Base-by-base conservation (phyloP, 2,113 vertebrate genomes). In the Jaculus jaculus region DNA sequence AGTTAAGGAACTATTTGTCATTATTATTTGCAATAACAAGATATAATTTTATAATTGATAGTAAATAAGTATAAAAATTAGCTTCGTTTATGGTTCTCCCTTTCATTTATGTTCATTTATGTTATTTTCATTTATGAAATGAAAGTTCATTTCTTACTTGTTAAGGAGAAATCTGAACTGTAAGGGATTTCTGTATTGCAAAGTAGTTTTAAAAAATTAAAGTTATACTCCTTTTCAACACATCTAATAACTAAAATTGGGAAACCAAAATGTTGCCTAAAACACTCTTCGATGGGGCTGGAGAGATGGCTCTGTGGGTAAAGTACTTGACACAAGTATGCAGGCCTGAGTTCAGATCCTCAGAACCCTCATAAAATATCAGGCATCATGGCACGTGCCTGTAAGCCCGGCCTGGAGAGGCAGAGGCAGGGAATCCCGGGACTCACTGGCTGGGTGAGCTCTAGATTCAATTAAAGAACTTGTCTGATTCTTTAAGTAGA, bases 161-260 rank as follows among this genome's bases (percentile, higher is more conserved):
- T 84, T 79, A 79, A 68, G 32, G 15, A 72, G 23, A 83, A 74
- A 63, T 30, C 16, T 51, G 7, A 84, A 39, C 32, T 83, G 37
- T 51, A 73, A 32, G 20, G 47, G 60, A 80, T 5, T 51, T 81
- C 7, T 65, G 1, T 71, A 47, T 73, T 87, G 0, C 68, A 78
- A 87, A 90, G 39, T 78, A 68, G 47, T 87, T 94, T 78, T 90
- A 87, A 87, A 85, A 61, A 81, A 72, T 91, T 91, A 93, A 15
- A 26, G 37, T 28, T 75, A 12, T 32, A 71, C 23, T 18, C 7
- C 87, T 88, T 23, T 80, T 26, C n/a, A 47, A 4, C 42, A 90
- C 28, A 82, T 66, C 68, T 23, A 73, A 13, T 84, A 82, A 39
- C 32, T 93, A 42, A 77, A 91, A 85, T 10, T 75, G 26, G 54